A percentile compares a stretch with the other conserved stretches of the same genome.
Conservation (phyloP, 2,797 vertebrate species). For the Scomberomorus guttatus region DNA sequence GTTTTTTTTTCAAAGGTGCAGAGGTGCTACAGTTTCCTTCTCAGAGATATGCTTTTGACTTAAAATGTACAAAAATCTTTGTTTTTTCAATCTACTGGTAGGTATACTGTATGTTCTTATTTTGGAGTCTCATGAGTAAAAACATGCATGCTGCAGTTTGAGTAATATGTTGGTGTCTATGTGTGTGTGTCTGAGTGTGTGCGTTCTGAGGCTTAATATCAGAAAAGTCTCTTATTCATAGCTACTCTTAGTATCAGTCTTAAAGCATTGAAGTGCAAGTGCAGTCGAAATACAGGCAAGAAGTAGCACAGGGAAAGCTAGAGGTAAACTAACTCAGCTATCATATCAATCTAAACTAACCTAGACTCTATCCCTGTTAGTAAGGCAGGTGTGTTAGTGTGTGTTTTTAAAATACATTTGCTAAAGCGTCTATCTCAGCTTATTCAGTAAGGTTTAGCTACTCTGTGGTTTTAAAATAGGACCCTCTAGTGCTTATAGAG, state of each 20-base stretch:
- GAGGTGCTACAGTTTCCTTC: constrained; percentile 41
- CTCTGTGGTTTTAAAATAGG: constrained; percentile 42
- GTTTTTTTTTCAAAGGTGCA: constrained; percentile 33
- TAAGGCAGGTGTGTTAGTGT: constrained; percentile 66
- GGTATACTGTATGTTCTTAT: constrained; percentile 31
- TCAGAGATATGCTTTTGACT: constrained; percentile 38
- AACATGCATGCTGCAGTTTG: constrained; percentile 53
- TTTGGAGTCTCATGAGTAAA: constrained; percentile 40
- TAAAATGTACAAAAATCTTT: constrained; percentile 38
- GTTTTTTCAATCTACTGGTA: constrained; percentile 26
- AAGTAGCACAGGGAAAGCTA: constrained; percentile 57
- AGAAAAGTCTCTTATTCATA: constrained; percentile 48
- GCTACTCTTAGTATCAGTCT: constrained; percentile 49
- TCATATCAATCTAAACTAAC: constrained; percentile 46
- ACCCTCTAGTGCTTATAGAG: constrained; percentile 20
- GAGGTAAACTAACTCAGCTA: constrained; percentile 62
- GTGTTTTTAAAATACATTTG: constrained; percentile 47
- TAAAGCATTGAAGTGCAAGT: constrained; percentile 64
- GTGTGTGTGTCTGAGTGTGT: constrained; percentile 22
- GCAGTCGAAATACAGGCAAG: constrained; percentile 60
- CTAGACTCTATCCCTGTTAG: constrained; percentile 63
- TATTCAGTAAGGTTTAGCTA: constrained; percentile 34
- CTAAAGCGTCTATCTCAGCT: constrained; percentile 54
- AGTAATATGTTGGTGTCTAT: constrained; percentile 34
- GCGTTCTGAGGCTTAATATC: constrained; percentile 52